phyloP scores from a whole-genome alignment of 2,797 vertebrate genomes.

The Takifugu ocellatus region DNA sequence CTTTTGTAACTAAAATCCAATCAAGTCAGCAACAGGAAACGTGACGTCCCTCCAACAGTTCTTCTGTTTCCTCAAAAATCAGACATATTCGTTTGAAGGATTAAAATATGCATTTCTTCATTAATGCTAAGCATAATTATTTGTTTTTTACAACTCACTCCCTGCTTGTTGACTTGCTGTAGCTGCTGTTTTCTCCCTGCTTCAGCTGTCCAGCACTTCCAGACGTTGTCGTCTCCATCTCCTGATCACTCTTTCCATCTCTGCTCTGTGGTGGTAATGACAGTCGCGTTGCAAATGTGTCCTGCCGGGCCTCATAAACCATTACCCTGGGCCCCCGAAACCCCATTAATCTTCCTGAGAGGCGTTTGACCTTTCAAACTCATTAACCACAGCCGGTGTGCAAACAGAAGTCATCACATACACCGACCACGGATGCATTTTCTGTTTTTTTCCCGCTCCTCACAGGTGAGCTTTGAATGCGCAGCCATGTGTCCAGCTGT shows the following conservation, averaged over 20 bases:
- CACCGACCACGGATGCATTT: slow-evolving; percentile 13
- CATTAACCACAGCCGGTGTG: slow-evolving; percentile 62
- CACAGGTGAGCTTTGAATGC: slow-evolving; percentile 18
- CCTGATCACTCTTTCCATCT: slow-evolving; percentile 19
- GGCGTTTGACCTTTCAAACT: slow-evolving; percentile 80
- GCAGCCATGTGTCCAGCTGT: slow-evolving; percentile 35
- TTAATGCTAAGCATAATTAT: no score
- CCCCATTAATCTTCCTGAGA: slow-evolving; percentile 73
- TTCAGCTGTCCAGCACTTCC: slow-evolving; percentile 3
- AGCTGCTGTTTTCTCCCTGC: background rate
- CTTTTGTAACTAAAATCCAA: no score
- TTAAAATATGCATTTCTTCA: no score
- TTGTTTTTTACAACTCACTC: no score
- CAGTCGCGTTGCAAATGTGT: slow-evolving; percentile 54
- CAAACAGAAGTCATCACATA: slow-evolving; percentile 27
- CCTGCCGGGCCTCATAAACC: slow-evolving; percentile 55
- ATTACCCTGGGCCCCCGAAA: slow-evolving; percentile 50
- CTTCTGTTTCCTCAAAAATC: no score
- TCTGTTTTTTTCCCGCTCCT: background rate
- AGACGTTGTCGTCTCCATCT: slow-evolving; percentile 24
- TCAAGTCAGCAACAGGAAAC: no score
- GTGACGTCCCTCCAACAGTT: no score
- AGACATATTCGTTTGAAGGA: no score
- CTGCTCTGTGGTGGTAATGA: slow-evolving; percentile 38
- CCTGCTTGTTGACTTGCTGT: no score